A percentile compares a stretch with the other conserved stretches of the same genome.
Conservation (phyloP, 2,888 invertebrate species). For the Chirona hameri region DNA sequence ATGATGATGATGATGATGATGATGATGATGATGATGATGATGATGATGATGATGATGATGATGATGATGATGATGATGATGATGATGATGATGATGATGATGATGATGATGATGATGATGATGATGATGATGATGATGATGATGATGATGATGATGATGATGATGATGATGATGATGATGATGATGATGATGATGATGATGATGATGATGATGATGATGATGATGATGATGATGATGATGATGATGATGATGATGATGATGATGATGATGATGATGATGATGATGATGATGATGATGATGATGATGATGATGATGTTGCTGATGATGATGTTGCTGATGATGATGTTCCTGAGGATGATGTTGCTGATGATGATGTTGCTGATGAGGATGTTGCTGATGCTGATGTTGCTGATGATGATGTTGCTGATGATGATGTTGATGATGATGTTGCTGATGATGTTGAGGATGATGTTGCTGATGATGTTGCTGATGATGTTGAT, state of each 20-base stretch:
- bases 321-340: too few relatives aligned
- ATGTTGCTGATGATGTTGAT: too few relatives aligned
- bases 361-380: too few relatives aligned
- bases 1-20: conserved; percentile 22
- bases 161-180: conserved; percentile 22
- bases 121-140: conserved; percentile 22
- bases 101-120: conserved; percentile 22
- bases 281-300: conserved; percentile 22
- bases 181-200: conserved; percentile 22
- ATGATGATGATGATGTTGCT: conserved; percentile 22
- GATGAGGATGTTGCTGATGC: too few relatives aligned
- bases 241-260: conserved; percentile 22
- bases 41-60: conserved; percentile 22
- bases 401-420: too few relatives aligned
- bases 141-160: conserved; percentile 22
- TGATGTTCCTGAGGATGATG: too few relatives aligned
- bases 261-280: conserved; percentile 22
- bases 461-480: too few relatives aligned
- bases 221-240: conserved; percentile 22
- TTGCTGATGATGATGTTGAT: too few relatives aligned
- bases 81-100: conserved; percentile 22
- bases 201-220: conserved; percentile 22
- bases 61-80: conserved; percentile 22
- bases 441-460: too few relatives aligned
- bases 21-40: conserved; percentile 22